Conservation (phyloP, 2,797 vertebrate species). For the Notamacropus eugenii region DNA sequence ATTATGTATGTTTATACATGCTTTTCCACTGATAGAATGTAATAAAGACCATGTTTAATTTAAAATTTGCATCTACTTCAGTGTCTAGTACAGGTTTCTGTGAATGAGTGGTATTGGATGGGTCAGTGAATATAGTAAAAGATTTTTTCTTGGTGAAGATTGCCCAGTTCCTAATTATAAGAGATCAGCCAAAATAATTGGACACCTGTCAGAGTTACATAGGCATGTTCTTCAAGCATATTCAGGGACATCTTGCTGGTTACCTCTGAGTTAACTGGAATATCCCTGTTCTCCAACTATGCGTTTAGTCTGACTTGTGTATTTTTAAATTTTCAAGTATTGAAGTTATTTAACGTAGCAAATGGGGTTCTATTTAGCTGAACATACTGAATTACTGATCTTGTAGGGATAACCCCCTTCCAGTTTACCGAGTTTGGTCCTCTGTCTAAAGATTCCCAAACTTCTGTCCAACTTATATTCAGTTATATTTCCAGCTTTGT, state of each 20-base stretch:
- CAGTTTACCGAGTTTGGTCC: not conserved
- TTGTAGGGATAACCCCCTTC: not conserved
- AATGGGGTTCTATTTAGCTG: not conserved
- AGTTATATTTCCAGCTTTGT: not conserved
- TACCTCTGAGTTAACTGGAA: not conserved
- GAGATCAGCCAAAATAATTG: not conserved
- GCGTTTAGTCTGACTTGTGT: not conserved
- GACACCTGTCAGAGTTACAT: not conserved
- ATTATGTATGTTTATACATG: not conserved
- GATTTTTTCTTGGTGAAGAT: not conserved
- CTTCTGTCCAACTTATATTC: not conserved
- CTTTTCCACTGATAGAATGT: not conserved
- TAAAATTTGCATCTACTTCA: not conserved
- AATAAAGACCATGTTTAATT: not conserved
- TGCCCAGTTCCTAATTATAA: not conserved
- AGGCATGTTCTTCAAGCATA: not conserved
- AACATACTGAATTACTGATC: not conserved
- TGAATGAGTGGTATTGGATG: not conserved
- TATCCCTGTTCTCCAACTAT: not conserved
- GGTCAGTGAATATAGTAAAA: not conserved
- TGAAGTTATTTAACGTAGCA: not conserved
- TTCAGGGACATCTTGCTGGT: not conserved
- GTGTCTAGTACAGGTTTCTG: not conserved
- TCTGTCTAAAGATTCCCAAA: not conserved
- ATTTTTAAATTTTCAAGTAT: not conserved